phyloP scores from a whole-genome alignment of 2,113 vertebrate genomes.

The Pitta sordida region DNA sequence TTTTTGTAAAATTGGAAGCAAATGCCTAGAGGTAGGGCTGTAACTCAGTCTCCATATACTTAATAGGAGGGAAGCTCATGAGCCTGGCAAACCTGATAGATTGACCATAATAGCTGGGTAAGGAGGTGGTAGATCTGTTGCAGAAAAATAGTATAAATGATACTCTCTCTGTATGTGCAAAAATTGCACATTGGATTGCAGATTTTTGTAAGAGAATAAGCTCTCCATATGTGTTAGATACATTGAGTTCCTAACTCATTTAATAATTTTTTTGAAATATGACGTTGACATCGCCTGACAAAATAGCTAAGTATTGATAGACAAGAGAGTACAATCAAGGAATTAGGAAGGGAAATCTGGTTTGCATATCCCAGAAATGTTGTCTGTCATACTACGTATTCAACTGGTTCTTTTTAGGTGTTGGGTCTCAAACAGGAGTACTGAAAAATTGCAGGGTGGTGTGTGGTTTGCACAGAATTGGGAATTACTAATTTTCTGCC shows the following conservation, averaged over 20 bases:
- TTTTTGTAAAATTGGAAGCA: not conserved
- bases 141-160: not conserved
- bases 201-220: not conserved
- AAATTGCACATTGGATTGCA: not conserved
- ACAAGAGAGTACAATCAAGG: not conserved
- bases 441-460: not conserved
- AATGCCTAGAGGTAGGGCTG: not conserved
- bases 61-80: not conserved
- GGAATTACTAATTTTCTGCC: not conserved
- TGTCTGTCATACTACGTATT: not conserved
- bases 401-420: not conserved
- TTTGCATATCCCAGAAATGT: not conserved
- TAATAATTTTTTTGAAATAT: not conserved
- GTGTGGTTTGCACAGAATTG: not conserved
- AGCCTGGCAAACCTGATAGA: not conserved
- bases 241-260: not conserved
- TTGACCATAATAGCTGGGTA: not conserved
- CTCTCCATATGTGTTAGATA: not conserved
- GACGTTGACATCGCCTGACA: not conserved
- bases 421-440: not conserved
- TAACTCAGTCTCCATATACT: not conserved
- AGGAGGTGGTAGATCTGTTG: not conserved
- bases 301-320: not conserved
- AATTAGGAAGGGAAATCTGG: not conserved
- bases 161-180: not conserved